Conservation (phyloP, 1,140 invertebrate species). For the Drosophila nigromelanica region DNA sequence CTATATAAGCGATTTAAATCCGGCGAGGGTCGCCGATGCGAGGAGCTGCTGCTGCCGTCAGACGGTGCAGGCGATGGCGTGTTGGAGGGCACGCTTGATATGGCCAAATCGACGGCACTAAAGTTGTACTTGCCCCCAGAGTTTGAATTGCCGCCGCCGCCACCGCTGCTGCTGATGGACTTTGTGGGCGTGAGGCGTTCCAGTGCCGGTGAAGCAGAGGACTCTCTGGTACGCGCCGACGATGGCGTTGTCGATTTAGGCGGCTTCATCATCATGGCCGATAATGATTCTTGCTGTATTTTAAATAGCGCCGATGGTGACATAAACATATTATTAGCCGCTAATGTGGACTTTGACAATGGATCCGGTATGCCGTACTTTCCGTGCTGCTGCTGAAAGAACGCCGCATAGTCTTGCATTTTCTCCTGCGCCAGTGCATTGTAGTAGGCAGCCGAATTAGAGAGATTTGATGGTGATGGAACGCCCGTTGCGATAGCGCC, state of each 20-base stretch:
- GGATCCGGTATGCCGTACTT: slow-evolving; percentile 86
- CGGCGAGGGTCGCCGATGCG: slow-evolving; percentile 70
- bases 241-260: slow-evolving; percentile 74
- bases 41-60: slow-evolving; percentile 73
- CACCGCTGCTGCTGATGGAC: slow-evolving; percentile 47
- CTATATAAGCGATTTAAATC: slow-evolving; percentile 78
- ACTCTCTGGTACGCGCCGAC: slow-evolving; percentile 72
- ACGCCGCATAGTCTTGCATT: slow-evolving; percentile 80
- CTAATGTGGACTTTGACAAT: slow-evolving; percentile 88
- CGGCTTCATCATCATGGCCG: slow-evolving; percentile 84
- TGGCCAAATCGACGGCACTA: slow-evolving; percentile 84
- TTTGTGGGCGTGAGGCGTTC: slow-evolving; percentile 82
- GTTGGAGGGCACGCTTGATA: slow-evolving; percentile 83
- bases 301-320: slow-evolving; percentile 85
- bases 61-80: slow-evolving; percentile 78
- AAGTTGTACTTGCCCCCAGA: slow-evolving; percentile 84
- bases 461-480: slow-evolving; percentile 57
- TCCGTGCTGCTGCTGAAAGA: slow-evolving; percentile 78
- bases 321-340: slow-evolving; percentile 88
- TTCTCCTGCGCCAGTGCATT: slow-evolving; percentile 80
- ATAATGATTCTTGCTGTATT: slow-evolving; percentile 85
- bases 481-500: slow-evolving; percentile 37
- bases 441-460: slow-evolving; percentile 73
- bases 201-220: slow-evolving; percentile 79
- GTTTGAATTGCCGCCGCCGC: slow-evolving; percentile 70